A percentile compares a stretch with the other conserved stretches of the same genome.
These are phyloP conservation scores for Numenius arquata DNA, from an alignment of 2,113 vertebrate genomes.

Conservation along the genomic window DNA sequence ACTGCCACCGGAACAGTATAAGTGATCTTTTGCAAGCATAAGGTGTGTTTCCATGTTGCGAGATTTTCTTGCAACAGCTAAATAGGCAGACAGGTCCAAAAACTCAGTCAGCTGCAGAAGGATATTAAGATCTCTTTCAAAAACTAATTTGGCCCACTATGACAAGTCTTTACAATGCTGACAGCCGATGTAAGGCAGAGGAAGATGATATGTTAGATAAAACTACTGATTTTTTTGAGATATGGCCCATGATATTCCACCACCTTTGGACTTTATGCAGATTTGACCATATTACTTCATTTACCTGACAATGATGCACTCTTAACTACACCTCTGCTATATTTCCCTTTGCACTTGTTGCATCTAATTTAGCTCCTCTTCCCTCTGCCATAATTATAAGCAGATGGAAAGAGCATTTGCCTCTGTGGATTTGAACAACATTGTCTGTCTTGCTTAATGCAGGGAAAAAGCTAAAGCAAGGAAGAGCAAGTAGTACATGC, in stretches of 20 bases:
- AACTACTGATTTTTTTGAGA: neutral
- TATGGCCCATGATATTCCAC: neutral
- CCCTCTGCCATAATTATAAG: neutral
- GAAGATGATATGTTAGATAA: neutral
- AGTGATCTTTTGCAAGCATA: neutral
- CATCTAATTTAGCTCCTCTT: neutral
- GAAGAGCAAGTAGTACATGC: neutral
- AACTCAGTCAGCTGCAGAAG: neutral
- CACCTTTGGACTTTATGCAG: neutral
- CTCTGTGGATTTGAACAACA: conserved; percentile 1
- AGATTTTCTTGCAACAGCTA: neutral
- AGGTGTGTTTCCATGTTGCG: neutral
- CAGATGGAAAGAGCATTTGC: neutral
- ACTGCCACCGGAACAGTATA: neutral
- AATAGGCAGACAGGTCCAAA: neutral
- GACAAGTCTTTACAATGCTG: neutral
- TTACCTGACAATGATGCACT: neutral
- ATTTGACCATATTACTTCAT: neutral
- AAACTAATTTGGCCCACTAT: neutral
- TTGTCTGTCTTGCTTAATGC: neutral
- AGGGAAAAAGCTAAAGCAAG: neutral
- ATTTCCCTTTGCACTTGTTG: neutral
- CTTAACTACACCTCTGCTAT: neutral
- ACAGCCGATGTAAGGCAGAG: neutral
- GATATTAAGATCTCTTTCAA: neutral